Evolutionary conservation across 2,797 vertebrate species (phyloP).

Genomic region (Loris lydekkerianus): DNA sequence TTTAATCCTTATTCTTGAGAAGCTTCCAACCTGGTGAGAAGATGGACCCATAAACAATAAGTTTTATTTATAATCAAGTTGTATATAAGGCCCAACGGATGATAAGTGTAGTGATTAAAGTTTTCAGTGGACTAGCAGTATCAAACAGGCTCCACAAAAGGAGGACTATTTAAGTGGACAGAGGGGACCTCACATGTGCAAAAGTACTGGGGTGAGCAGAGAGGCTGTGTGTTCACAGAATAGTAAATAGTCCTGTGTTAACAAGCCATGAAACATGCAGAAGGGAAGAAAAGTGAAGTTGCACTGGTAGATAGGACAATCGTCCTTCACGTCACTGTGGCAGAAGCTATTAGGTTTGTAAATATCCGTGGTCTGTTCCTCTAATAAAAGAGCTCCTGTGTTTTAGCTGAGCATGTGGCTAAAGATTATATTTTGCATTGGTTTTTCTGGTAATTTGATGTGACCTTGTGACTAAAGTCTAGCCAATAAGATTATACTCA

Average conservation of each 20-base stretch:
- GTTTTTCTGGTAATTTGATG: neutral
- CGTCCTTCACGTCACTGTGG: neutral
- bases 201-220: neutral
- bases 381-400: neutral
- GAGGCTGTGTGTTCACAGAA: neutral
- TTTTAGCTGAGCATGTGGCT: neutral
- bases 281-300: neutral
- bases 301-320: neutral
- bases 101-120: neutral
- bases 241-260: neutral
- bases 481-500: neutral
- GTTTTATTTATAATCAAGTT: neutral
- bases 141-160: neutral
- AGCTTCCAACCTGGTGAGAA: slow-evolving; percentile 20
- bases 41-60: neutral
- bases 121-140: neutral
- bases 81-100: neutral
- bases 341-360: neutral
- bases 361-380: neutral
- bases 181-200: neutral
- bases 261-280: neutral
- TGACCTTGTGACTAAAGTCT: neutral
- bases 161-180: neutral
- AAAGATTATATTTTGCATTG: neutral
- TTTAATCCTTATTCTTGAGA: neutral